Evolutionary conservation across 2,888 invertebrate species (phyloP).

Genomic region (Mimachlamys varia): DNA sequence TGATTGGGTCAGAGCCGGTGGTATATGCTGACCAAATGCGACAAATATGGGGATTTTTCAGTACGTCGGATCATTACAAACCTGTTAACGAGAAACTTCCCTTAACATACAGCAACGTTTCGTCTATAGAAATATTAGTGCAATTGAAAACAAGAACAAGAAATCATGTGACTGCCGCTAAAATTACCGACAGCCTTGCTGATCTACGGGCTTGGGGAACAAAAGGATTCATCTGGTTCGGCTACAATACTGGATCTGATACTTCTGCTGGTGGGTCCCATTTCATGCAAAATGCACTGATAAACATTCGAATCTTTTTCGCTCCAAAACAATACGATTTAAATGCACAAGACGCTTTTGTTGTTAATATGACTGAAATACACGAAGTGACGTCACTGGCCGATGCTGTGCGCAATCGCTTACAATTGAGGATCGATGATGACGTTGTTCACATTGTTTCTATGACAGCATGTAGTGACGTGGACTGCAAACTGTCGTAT

Average conservation of each 20-base stretch:
- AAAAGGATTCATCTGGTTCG: not conserved
- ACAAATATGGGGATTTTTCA: not conserved
- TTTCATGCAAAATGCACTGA: not conserved
- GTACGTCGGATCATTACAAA: not conserved
- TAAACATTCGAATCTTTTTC: not conserved
- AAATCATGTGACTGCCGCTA: not conserved
- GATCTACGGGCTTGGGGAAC: not conserved
- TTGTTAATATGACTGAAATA: not conserved
- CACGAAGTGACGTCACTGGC: not conserved
- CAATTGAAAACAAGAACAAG: not conserved
- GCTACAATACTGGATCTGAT: not conserved
- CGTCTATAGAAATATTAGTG: not conserved
- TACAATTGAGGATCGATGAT: not conserved
- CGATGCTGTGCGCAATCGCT: not conserved
- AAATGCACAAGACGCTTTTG: not conserved
- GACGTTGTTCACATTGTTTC: not conserved
- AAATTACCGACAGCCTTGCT: not conserved
- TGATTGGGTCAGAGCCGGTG: not conserved
- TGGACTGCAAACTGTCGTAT: not conserved
- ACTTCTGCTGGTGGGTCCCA: not conserved
- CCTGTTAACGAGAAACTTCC: not conserved
- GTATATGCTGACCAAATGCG: not conserved
- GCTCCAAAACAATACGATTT: not conserved
- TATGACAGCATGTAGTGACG: not conserved
- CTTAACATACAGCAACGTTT: not conserved